Percentiles rank a stretch among this genome's conserved stretches.
Evolutionary conservation across 2,113 vertebrate species (phyloP).

Genomic region (Hypocryptadius cinnamomeus): DNA sequence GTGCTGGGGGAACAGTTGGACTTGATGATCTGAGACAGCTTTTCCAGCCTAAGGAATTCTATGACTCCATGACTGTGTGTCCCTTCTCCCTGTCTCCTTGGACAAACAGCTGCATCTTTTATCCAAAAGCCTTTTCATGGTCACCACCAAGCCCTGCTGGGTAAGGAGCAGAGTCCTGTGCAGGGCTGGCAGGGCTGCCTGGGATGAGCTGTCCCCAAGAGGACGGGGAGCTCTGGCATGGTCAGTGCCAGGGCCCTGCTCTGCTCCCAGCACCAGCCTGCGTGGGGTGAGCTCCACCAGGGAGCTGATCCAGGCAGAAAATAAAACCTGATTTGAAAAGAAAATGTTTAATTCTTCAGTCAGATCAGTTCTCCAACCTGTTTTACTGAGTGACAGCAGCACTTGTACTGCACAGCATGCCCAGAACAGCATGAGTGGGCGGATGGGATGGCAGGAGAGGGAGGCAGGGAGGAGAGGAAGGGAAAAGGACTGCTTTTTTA

Average conservation of each 20-base stretch:
- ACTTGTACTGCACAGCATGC: slow-evolving; percentile 18
- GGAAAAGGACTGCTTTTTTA: slow-evolving; percentile 40
- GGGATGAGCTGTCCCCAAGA: background rate
- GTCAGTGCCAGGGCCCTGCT: background rate
- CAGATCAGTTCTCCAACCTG: background rate
- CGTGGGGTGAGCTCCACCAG: background rate
- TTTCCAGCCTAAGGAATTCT: background rate
- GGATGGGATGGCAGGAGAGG: slow-evolving; percentile 44
- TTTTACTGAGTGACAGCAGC: slow-evolving; percentile 18
- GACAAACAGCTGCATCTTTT: background rate
- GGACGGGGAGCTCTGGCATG: rapidly evolving
- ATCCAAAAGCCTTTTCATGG: background rate
- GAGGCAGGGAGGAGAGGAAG: background rate
- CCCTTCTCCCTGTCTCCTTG: background rate
- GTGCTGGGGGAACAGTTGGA: background rate
- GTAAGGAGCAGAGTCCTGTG: background rate
- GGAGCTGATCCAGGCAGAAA: background rate
- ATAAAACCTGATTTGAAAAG: background rate
- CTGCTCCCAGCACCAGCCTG: background rate
- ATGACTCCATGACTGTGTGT: background rate
- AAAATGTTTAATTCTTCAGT: background rate
- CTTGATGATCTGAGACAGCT: background rate
- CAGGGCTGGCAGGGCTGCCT: background rate
- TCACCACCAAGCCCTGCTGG: background rate
- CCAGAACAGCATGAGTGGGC: slow-evolving; percentile 37